Evolutionary conservation across 1,140 invertebrate species (phyloP), one percentile per base, ranked within the genome.

Genomic region (Marisa cornuarietis): DNA sequence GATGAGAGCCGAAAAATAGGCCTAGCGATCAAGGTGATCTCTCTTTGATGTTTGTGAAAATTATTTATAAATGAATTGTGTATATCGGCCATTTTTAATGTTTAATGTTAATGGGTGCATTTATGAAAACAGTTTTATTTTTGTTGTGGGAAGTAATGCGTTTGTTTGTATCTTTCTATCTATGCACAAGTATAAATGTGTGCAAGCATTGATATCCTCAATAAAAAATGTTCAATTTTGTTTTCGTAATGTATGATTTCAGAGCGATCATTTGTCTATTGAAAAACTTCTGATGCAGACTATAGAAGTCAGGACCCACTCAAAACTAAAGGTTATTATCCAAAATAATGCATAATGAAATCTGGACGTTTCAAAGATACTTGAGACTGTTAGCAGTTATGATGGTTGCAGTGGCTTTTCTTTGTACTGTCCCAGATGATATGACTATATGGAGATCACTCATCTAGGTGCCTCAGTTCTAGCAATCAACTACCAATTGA

Each of bases 211-310:
- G 31, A 42, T 42, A 42, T 58, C 9, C 54, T 4, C 4, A 68
- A 14, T 1, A 6, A 31, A n/a, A 68, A 24, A 22, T 68, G 65
- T 11, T n/a, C n/a, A n/a, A n/a, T n/a, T 68, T 68, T 24, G n/a
- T 68, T n/a, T 24, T 68, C 1, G 11, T n/a, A 18, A 13, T 68
- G 22, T n/a, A n/a, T 68, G 63, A 51, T 77, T 66, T 68, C 83
- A 91, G 88, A 96, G 95, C 54, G 96, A 98, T 90, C 94, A 96
- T 83, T 92, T 99, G 2, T 98, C 97, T 3, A 96, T 99, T 94
- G 97, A 99, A 92, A 94, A 96, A 69, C 92, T 99, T 69, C 92
- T 99, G n/a, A 96, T 98, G n/a, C 96, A 98, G 87, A 99, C 97
- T 0, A 97, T 99, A 86, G 97, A 99, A 90, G 95, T 98, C 51